Percentiles rank a stretch among this genome's conserved stretches.
These are phyloP conservation scores for Odontocolon sp. DNA, from an alignment of 2,888 invertebrate species.

Conservation along the genomic window DNA sequence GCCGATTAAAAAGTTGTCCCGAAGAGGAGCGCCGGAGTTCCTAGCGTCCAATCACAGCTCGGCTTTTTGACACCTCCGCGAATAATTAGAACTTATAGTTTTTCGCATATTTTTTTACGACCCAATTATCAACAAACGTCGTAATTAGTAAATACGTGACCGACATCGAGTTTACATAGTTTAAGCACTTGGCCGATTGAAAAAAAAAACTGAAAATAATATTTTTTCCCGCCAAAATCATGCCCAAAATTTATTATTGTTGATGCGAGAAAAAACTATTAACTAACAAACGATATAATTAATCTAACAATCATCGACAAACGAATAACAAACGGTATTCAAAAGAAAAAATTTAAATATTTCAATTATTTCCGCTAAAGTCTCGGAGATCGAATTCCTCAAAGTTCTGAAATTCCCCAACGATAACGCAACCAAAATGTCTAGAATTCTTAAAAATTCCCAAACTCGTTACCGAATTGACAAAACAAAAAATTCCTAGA, in stretches of 20 bases:
- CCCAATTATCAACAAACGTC: constrained; percentile 15
- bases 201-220: neutral
- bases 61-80: too few relatives aligned
- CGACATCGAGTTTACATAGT: neutral
- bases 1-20: constrained; percentile 1
- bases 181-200: neutral
- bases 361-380: too few relatives aligned
- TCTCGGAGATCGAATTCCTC: too few relatives aligned
- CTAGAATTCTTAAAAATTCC: neutral
- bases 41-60: constrained; percentile 16
- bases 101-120: too few relatives aligned
- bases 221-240: neutral
- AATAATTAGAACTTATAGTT: too few relatives aligned
- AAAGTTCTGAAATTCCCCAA: too few relatives aligned
- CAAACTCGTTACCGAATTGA: neutral
- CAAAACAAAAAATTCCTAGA: constrained; percentile 29
- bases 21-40: neutral
- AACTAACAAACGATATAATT: too few relatives aligned
- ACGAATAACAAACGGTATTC: too few relatives aligned
- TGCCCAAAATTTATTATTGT: neutral
- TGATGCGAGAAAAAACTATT: too few relatives aligned
- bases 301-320: too few relatives aligned
- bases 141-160: neutral
- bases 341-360: too few relatives aligned
- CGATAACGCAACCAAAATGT: neutral